These are phyloP conservation scores for Torymus texanus DNA, from an alignment of 2,888 invertebrate genomes.

Conservation along the genomic window DNA sequence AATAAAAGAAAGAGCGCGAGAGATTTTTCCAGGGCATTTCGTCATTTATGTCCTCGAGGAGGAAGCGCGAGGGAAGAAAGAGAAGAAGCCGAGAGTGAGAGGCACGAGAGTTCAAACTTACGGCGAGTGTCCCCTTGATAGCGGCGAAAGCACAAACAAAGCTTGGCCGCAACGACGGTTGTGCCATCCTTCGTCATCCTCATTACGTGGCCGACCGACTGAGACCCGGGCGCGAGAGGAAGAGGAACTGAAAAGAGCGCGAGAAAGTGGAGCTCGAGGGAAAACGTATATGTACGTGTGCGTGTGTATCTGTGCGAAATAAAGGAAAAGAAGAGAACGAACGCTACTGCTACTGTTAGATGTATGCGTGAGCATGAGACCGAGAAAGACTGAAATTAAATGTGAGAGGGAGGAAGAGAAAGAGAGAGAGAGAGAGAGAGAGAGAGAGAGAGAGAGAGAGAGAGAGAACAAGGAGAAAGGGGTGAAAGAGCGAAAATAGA, in stretches of 20 bases:
- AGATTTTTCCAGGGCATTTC: constrained; percentile 4
- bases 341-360: too few species aligned
- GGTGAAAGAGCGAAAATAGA: background rate
- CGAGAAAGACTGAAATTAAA: too few species aligned
- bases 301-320: too few species aligned
- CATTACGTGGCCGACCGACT: constrained; percentile 37
- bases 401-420: background rate
- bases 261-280: background rate
- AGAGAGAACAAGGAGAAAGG: background rate
- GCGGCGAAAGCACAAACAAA: constrained; percentile 37
- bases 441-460: constrained; percentile 10
- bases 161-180: background rate
- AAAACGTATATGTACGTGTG: background rate
- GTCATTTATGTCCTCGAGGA: constrained; percentile 16
- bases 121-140: constrained; percentile 38
- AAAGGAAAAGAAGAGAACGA: too few species aligned
- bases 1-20: background rate
- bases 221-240: background rate
- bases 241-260: background rate
- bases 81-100: background rate
- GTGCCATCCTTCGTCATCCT: constrained; percentile 40
- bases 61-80: constrained; percentile 5
- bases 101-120: constrained; percentile 19
- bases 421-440: background rate
- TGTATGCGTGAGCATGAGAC: too few species aligned